A percentile compares a stretch with the other conserved stretches of the same genome.
These are phyloP conservation scores for Micrasema minimum DNA, from an alignment of 1,140 invertebrate species.

Conservation along the genomic window DNA sequence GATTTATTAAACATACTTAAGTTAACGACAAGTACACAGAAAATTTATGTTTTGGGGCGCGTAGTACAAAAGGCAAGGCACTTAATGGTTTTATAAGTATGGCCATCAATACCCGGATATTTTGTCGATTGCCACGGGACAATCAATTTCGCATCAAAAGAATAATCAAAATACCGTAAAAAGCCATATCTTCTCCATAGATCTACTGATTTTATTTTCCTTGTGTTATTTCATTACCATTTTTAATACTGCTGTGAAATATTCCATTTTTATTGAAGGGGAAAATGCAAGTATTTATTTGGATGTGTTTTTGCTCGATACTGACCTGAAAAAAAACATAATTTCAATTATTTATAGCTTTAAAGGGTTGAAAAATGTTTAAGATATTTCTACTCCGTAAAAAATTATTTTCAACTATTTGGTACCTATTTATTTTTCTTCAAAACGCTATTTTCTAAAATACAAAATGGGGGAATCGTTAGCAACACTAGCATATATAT, in stretches of 20 bases:
- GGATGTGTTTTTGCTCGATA: no score
- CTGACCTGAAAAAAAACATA: no score
- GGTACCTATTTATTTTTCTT: no score
- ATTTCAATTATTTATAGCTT: no score
- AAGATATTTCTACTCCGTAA: no score
- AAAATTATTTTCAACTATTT: no score
- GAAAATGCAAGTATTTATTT: no score
- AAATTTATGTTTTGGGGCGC: slow-evolving; percentile 37
- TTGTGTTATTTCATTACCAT: slow-evolving; percentile 26
- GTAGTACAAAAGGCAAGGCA: slow-evolving; percentile 22
- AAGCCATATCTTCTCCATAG: slow-evolving; percentile 45
- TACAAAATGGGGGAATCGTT: no score
- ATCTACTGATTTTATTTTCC: slow-evolving; percentile 39
- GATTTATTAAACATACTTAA: slow-evolving; percentile 21
- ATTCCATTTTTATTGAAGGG: slow-evolving; percentile 15
- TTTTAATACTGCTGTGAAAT: slow-evolving; percentile 38
- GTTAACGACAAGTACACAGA: slow-evolving; percentile 29
- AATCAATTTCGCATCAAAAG: slow-evolving; percentile 53
- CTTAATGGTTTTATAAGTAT: slow-evolving; percentile 52
- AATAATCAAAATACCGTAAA: slow-evolving; percentile 50
- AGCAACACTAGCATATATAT: no score
- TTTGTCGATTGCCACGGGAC: slow-evolving; percentile 50
- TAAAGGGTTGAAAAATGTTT: no score
- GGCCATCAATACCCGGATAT: slow-evolving; percentile 51
- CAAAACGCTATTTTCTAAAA: no score